Evolutionary conservation across 2,113 vertebrate genomes (phyloP).

Genomic region (Spilogale gracilis): DNA sequence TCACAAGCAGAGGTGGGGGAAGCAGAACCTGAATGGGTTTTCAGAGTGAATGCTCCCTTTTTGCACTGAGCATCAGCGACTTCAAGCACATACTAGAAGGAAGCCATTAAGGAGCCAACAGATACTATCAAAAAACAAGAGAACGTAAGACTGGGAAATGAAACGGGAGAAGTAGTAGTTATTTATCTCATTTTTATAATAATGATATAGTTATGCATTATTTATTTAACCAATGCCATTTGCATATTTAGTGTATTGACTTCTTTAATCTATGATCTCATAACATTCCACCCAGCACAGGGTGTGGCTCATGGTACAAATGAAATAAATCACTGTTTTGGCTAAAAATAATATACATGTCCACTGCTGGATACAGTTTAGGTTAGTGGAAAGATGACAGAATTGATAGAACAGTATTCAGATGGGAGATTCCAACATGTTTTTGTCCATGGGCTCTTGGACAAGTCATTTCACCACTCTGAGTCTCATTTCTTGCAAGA

Average conservation of each 20-base stretch:
- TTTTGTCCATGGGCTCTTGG: not conserved
- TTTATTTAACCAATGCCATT: not conserved
- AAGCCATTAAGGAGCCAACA: not conserved
- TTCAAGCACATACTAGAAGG: not conserved
- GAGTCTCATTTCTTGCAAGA: not conserved
- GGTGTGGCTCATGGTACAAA: not conserved
- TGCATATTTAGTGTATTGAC: not conserved
- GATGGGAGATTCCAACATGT: not conserved
- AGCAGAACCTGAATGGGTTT: not conserved
- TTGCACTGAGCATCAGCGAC: not conserved
- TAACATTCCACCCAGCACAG: not conserved
- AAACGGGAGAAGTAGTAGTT: not conserved
- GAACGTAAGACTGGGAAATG: not conserved
- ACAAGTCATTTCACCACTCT: not conserved
- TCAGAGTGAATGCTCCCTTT: not conserved
- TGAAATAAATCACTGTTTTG: constrained; percentile 6
- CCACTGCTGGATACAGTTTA: not conserved
- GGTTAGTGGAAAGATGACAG: not conserved
- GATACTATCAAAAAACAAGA: not conserved
- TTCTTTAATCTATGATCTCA: constrained; percentile 36
- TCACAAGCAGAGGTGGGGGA: not conserved
- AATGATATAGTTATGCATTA: not conserved
- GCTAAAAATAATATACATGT: not conserved
- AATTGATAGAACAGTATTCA: not conserved
- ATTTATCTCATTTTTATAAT: not conserved